A percentile compares a stretch with the other conserved stretches of the same genome.
Evolutionary conservation across 2,888 invertebrate genomes (phyloP).

Genomic region (Tachina grossa): DNA sequence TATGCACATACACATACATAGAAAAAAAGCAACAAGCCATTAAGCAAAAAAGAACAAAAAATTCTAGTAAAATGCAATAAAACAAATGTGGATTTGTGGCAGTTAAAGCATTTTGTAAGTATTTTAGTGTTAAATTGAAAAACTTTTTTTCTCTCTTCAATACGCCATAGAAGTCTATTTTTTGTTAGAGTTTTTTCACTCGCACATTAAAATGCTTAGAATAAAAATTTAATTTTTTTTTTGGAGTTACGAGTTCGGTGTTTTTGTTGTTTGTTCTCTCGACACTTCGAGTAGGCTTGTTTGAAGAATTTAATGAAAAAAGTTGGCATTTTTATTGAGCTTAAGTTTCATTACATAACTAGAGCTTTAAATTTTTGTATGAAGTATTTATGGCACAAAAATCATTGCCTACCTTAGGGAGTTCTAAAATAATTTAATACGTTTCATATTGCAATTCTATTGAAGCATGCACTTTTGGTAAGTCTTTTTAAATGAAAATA

Average conservation of each 20-base stretch:
- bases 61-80: slow-evolving; percentile 64
- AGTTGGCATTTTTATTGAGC: slow-evolving; percentile 59
- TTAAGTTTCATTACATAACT: not conserved
- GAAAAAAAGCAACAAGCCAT: slow-evolving; percentile 23
- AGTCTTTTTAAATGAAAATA: not conserved
- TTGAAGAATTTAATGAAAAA: slow-evolving; percentile 36
- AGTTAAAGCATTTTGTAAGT: slow-evolving; percentile 67
- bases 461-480: not conserved
- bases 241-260: slow-evolving; percentile 25
- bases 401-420: not conserved
- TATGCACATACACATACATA: not conserved
- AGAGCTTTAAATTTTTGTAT: not conserved
- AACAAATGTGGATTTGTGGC: slow-evolving; percentile 70
- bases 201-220: slow-evolving; percentile 47
- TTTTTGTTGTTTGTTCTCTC: not conserved
- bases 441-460: too few species aligned
- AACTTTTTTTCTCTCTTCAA: slow-evolving; percentile 64
- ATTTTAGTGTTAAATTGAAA: slow-evolving; percentile 71
- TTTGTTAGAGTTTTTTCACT: not conserved
- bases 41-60: slow-evolving; percentile 41
- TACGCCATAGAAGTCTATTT: slow-evolving; percentile 25
- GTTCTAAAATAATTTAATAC: not conserved
- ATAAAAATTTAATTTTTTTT: slow-evolving; percentile 23
- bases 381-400: not conserved
- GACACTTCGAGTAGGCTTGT: slow-evolving; percentile 41